phyloP scores from a whole-genome alignment of 2,797 vertebrate genomes.

The Discoglossus pictus region DNA sequence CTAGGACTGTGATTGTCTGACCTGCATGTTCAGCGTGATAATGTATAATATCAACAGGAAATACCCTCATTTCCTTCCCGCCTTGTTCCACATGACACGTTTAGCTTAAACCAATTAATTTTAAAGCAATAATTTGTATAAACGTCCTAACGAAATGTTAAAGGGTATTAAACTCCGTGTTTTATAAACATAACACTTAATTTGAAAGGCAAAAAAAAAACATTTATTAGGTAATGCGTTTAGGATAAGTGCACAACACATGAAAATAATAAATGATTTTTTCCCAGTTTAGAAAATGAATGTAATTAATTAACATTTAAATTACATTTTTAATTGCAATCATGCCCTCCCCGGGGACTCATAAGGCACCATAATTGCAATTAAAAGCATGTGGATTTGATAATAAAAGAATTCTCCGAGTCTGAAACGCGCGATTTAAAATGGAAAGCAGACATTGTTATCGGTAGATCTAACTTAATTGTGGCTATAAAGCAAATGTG shows the following conservation, averaged over 20 bases:
- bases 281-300: slow-evolving; percentile 89
- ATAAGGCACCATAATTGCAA: slow-evolving; percentile 93
- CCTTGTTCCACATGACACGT: slow-evolving; percentile 57
- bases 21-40: no score
- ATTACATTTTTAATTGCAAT: slow-evolving; percentile 97
- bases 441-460: slow-evolving; percentile 86
- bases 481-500: slow-evolving; percentile 85
- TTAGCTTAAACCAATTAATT: slow-evolving; percentile 77
- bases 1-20: no score
- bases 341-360: slow-evolving; percentile 87
- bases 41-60: slow-evolving; percentile 53
- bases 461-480: slow-evolving; percentile 85
- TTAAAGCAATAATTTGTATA: slow-evolving; percentile 78
- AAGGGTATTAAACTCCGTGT: slow-evolving; percentile 80
- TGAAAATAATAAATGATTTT: slow-evolving; percentile 85
- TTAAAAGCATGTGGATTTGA: slow-evolving; percentile 94
- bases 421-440: slow-evolving; percentile 85
- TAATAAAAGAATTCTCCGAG: slow-evolving; percentile 85
- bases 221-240: slow-evolving; percentile 83
- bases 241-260: slow-evolving; percentile 81
- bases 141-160: slow-evolving; percentile 77
- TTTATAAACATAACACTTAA: slow-evolving; percentile 83
- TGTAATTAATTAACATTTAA: slow-evolving; percentile 99
- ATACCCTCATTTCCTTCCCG: slow-evolving; percentile 45
- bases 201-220: slow-evolving; percentile 69